Conservation (phyloP, 2,888 invertebrate genomes). For the Drosophila longiperda region DNA sequence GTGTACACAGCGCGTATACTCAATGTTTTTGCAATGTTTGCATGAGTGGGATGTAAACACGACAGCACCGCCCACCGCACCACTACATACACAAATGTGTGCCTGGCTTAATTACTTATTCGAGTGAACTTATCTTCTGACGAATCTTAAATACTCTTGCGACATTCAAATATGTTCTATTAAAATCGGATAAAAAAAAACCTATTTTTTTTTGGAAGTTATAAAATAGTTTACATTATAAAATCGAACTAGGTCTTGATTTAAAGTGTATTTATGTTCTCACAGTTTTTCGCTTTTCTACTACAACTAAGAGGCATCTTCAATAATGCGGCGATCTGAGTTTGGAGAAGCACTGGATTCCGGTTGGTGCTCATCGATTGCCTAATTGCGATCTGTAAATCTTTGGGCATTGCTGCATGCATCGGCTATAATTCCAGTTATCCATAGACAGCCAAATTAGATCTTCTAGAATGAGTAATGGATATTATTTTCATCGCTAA, state of each 20-base stretch:
- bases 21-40: slow-evolving; percentile 5
- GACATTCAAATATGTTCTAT: neutral
- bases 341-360: neutral
- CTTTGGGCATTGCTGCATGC: slow-evolving; percentile 30
- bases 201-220: no score
- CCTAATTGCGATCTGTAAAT: neutral
- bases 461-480: neutral
- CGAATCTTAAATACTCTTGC: neutral
- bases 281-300: neutral
- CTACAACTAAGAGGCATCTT: neutral
- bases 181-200: neutral
- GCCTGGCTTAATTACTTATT: slow-evolving; percentile 21
- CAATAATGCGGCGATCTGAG: neutral
- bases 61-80: neutral
- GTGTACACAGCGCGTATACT: slow-evolving; percentile 31
- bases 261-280: neutral
- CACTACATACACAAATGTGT: neutral
- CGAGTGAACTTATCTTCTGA: neutral
- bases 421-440: slow-evolving; percentile 23
- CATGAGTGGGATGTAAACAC: neutral
- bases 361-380: neutral
- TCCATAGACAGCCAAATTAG: neutral
- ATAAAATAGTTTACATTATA: no score
- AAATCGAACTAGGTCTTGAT: neutral
- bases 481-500: slow-evolving; percentile 1